These are phyloP conservation scores for human (Homo sapiens) DNA, from an alignment of 2,113 vertebrate genomes.

Conservation along the genomic window DNA sequence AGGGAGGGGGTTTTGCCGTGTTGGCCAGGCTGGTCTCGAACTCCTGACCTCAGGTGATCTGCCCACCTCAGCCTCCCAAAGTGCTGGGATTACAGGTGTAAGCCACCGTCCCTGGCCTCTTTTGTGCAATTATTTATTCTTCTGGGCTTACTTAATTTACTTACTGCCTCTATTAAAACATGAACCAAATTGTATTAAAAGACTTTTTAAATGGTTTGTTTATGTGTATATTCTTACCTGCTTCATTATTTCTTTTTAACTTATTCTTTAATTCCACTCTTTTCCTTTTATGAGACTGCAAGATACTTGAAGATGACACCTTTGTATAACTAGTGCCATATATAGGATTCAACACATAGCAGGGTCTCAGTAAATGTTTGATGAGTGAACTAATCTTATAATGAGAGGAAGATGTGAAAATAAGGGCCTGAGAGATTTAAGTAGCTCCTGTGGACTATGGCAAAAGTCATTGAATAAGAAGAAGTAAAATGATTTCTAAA, in stretches of 20 bases:
- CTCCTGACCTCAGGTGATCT: too few relatives aligned
- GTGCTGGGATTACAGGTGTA: too few relatives aligned
- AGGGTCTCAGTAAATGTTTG: neutral
- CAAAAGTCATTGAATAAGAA: neutral
- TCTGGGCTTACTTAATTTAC: neutral
- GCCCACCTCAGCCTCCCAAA: too few relatives aligned
- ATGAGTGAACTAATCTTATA: neutral
- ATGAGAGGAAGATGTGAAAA: neutral
- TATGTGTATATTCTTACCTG: neutral
- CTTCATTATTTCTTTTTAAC: neutral
- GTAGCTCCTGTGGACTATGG: neutral
- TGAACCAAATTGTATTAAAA: neutral
- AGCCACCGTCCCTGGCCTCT: too few relatives aligned
- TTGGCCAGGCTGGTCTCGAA: too few relatives aligned
- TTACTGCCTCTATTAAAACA: slow-evolving; percentile 1
- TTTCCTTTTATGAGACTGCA: neutral
- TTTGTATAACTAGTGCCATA: neutral
- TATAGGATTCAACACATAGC: neutral
- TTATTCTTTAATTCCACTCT: neutral
- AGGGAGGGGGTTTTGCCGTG: too few relatives aligned
- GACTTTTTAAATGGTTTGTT: neutral
- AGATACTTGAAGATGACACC: neutral
- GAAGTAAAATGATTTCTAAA: neutral
- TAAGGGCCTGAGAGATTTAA: neutral
- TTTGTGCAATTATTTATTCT: neutral